Evolutionary conservation across 2,888 invertebrate genomes (phyloP).

Genomic region (Nycteola revayana): DNA sequence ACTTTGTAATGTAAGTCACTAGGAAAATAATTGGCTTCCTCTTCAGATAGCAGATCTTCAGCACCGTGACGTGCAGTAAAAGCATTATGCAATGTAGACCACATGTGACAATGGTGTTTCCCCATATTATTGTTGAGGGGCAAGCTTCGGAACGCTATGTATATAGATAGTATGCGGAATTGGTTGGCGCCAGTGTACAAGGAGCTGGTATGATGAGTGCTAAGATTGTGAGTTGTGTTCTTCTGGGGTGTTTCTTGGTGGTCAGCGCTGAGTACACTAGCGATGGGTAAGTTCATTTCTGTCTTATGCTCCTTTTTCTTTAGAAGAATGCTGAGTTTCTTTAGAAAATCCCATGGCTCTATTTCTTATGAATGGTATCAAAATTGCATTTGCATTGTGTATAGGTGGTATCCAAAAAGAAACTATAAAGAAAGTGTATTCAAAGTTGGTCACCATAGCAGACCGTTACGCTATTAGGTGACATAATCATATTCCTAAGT

Average conservation of each 20-base stretch:
- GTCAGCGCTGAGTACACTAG: constrained; percentile 54
- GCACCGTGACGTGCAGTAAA: constrained; percentile 48
- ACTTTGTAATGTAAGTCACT: constrained; percentile 21
- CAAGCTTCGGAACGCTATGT: constrained; percentile 68
- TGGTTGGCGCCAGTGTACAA: constrained; percentile 50
- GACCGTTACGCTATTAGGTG: too few relatives aligned
- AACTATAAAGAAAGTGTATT: too few relatives aligned
- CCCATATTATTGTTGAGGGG: constrained; percentile 69
- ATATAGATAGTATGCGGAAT: constrained; percentile 63
- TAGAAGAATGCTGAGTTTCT: too few relatives aligned
- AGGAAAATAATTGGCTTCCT: constrained; percentile 43
- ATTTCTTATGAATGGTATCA: too few relatives aligned
- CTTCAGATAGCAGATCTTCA: constrained; percentile 49
- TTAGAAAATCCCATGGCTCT: too few relatives aligned
- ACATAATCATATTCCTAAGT: too few relatives aligned
- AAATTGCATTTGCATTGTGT: too few relatives aligned
- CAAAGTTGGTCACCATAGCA: too few relatives aligned
- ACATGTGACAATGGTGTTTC: constrained; percentile 65
- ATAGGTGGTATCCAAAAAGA: too few relatives aligned
- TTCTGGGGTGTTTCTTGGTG: constrained; percentile 25
- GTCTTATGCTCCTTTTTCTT: too few relatives aligned
- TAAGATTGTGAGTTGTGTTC: constrained; percentile 34
- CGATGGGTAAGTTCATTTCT: constrained; percentile 59
- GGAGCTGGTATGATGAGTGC: constrained; percentile 52
- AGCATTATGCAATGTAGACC: constrained; percentile 51